Evolutionary conservation across 2,888 invertebrate genomes (phyloP).

Genomic region (Portevinia maculata): DNA sequence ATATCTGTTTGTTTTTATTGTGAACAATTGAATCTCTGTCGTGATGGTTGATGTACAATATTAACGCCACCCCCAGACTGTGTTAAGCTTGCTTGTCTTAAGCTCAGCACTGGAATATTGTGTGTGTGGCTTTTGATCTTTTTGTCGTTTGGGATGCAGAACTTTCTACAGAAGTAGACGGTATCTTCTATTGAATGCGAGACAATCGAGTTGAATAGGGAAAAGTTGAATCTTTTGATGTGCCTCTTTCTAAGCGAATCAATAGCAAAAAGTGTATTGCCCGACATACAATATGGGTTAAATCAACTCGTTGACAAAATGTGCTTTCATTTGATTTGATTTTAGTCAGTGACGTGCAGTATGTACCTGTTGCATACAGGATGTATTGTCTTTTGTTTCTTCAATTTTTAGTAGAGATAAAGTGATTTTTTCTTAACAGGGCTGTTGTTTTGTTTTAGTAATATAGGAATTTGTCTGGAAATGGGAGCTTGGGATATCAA

Average conservation of each 20-base stretch:
- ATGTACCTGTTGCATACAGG: conserved; percentile 28
- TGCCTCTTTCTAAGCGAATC: conserved; percentile 19
- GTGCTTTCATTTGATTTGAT: background rate
- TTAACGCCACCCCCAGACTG: conserved; percentile 28
- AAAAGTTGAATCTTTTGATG: conserved; percentile 20
- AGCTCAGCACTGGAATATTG: conserved; percentile 23
- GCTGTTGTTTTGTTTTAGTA: background rate
- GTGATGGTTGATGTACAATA: conserved; percentile 48
- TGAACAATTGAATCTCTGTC: conserved; percentile 62
- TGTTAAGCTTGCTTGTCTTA: conserved; percentile 20
- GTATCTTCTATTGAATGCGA: background rate
- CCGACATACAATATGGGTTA: conserved; percentile 25
- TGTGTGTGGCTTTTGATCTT: conserved; percentile 38
- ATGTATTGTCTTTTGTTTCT: background rate
- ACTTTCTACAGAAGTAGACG: background rate
- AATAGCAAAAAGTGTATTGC: conserved; percentile 50
- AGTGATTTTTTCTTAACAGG: no score
- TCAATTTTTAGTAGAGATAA: no score
- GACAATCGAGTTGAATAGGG: conserved; percentile 13
- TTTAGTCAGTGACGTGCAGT: no score
- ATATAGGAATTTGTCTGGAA: no score
- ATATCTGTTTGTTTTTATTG: conserved; percentile 48
- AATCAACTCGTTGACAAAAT: background rate
- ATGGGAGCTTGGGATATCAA: no score
- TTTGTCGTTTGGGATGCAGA: conserved; percentile 8